phyloP scores from a whole-genome alignment of 2,888 invertebrate genomes.

The Octodonta nipae region DNA sequence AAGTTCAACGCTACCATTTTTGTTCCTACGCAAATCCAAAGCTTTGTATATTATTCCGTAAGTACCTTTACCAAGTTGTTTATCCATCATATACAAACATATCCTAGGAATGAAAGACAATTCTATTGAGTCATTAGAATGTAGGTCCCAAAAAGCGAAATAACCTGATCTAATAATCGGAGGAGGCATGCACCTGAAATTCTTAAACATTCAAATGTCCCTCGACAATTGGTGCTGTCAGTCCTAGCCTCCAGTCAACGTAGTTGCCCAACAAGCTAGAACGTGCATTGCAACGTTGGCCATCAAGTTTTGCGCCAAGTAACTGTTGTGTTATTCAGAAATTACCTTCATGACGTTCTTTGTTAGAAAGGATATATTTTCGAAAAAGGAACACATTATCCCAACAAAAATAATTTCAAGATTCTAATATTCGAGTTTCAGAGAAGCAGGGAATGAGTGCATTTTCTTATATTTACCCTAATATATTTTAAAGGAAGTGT shows the following conservation, averaged over 20 bases:
- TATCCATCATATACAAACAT: slow-evolving; percentile 45
- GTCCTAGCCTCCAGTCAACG: slow-evolving; percentile 12
- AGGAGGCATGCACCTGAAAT: too few species aligned
- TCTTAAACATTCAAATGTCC: too few species aligned
- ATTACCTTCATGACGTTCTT: slow-evolving; percentile 25
- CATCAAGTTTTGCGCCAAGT: slow-evolving; percentile 31
- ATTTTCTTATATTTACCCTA: too few species aligned
- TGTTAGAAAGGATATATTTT: too few species aligned
- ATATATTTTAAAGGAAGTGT: too few species aligned
- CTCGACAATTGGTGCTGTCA: background rate
- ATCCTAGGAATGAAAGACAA: slow-evolving; percentile 44
- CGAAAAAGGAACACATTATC: too few species aligned
- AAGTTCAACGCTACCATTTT: slow-evolving; percentile 64
- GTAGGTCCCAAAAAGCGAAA: slow-evolving; percentile 51
- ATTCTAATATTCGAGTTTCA: too few species aligned
- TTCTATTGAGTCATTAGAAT: slow-evolving; percentile 37
- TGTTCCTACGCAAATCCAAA: slow-evolving; percentile 42
- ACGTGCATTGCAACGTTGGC: slow-evolving; percentile 31
- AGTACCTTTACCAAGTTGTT: slow-evolving; percentile 68
- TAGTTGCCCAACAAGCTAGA: slow-evolving; percentile 27
- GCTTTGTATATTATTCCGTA: slow-evolving; percentile 70
- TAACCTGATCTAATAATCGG: too few species aligned
- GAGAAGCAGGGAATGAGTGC: too few species aligned
- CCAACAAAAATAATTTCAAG: too few species aligned
- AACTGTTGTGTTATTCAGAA: slow-evolving; percentile 29